These are phyloP conservation scores for Helicolenus hilgendorfi DNA, from an alignment of 2,797 vertebrate genomes.

Conservation along the genomic window DNA sequence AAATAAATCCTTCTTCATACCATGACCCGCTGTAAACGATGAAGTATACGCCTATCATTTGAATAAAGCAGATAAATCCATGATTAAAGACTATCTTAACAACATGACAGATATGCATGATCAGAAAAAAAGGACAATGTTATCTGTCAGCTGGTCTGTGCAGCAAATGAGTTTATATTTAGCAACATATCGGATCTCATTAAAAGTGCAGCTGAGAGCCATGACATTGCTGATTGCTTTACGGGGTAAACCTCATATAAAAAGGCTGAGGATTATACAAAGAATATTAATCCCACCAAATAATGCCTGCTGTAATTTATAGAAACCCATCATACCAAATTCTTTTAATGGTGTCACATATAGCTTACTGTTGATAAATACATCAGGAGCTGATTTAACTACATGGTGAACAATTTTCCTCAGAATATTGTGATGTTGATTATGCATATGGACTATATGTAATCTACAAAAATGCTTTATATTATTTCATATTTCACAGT, in stretches of 20 bases:
- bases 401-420: not conserved
- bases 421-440: not conserved
- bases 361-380: not conserved
- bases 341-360: slow-evolving; percentile 25
- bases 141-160: not conserved
- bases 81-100: slow-evolving; percentile 8
- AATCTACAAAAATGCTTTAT: not conserved
- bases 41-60: not conserved
- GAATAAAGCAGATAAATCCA: slow-evolving; percentile 16
- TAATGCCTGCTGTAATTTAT: slow-evolving; percentile 52
- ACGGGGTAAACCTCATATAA: slow-evolving; percentile 38
- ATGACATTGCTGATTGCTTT: slow-evolving; percentile 36
- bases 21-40: not conserved
- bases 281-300: slow-evolving; percentile 59
- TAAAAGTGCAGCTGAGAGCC: slow-evolving; percentile 47
- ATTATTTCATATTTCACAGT: not conserved
- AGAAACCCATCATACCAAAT: slow-evolving; percentile 28
- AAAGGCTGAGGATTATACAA: slow-evolving; percentile 54
- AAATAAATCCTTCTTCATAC: slow-evolving; percentile 32
- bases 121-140: not conserved
- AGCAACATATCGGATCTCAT: slow-evolving; percentile 53
- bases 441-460: not conserved
- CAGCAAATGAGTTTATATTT: slow-evolving; percentile 52
- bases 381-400: not conserved
- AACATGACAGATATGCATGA: slow-evolving; percentile 13